Base-by-base conservation (phyloP, 2,797 vertebrate genomes). In the Pseudomugil gertrudae region DNA sequence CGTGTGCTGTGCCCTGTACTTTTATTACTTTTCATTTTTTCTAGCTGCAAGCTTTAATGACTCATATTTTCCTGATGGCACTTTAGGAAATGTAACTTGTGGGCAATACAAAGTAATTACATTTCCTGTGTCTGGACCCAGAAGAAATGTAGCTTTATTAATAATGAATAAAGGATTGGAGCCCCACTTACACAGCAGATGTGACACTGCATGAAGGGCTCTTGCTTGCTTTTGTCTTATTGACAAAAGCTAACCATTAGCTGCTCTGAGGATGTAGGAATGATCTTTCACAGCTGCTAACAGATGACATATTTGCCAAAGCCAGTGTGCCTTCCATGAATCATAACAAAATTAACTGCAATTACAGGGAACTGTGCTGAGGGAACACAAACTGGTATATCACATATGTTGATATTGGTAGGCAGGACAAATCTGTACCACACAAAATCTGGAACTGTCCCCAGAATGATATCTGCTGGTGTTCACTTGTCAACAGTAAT, bases 1-100 rank as follows among this genome's bases (percentile, higher is more conserved):
- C 62, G 66, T 76, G 65, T 60, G 58, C 54, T 63, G 27, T 58
- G 32, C 55, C 32, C 17, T 72, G 53, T 57, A 33, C 35, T 2
- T 83, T 80, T 81, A 89, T 87, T 81, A 83, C 80, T 83, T 81
- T 84, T 79, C 60, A 72, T 82, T 87, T 80, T 84, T 78, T 64
- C 64, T 67, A 74, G 66, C 60, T 45, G 33, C 76, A 80, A 40
- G 71, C 78, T 90, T 87, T 87, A 90, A 90, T 90, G 78, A 84
- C 80, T 79, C 79, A 89, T 87, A 73, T 90, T 90, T 92, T 92
- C 83, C 88, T 89, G 76, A 89, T 88, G 89, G 86, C 91, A 88
- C 86, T 90, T 89, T 85, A 86, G 84, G 80, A 91, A 92, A 93
- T 90, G 73, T 83, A 85, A 87, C 80, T 87, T 90, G 80, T 90